phyloP scores from a whole-genome alignment of 2,888 invertebrate genomes.

The Acanthococcus lagerstroemiae region DNA sequence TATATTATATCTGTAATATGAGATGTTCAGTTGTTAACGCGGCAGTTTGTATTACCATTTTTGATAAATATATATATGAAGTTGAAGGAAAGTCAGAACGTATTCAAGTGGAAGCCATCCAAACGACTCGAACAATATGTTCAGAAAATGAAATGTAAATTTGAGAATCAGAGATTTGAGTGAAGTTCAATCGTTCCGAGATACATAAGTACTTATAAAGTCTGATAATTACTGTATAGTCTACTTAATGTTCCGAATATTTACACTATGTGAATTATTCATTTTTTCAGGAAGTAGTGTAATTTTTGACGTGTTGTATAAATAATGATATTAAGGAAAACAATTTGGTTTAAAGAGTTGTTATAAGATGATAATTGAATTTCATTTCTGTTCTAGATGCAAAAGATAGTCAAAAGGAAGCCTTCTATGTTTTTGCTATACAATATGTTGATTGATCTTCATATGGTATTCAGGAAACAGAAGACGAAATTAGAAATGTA shows the following conservation, averaged over 20 bases:
- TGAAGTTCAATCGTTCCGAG: background rate
- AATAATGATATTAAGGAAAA: background rate
- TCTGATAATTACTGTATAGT: background rate
- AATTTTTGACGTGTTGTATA: background rate
- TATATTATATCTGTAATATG: too few relatives aligned
- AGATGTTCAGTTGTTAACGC: background rate
- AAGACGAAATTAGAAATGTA: background rate
- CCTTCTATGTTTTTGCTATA: background rate
- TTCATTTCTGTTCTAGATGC: background rate
- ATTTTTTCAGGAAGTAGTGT: background rate
- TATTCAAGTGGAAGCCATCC: background rate
- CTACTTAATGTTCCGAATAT: background rate
- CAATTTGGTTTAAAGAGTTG: background rate
- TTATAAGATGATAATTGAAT: background rate
- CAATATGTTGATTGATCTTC: background rate
- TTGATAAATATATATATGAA: background rate
- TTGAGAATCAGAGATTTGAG: background rate
- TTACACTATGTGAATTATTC: background rate
- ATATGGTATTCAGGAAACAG: background rate
- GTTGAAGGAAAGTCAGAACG: background rate
- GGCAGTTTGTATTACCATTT: background rate
- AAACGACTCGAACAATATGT: background rate
- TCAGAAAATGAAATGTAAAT: background rate
- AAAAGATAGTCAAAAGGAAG: background rate
- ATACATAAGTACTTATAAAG: background rate